Evolutionary conservation across 2,888 invertebrate species (phyloP).

Genomic region (Diarsia mendica): DNA sequence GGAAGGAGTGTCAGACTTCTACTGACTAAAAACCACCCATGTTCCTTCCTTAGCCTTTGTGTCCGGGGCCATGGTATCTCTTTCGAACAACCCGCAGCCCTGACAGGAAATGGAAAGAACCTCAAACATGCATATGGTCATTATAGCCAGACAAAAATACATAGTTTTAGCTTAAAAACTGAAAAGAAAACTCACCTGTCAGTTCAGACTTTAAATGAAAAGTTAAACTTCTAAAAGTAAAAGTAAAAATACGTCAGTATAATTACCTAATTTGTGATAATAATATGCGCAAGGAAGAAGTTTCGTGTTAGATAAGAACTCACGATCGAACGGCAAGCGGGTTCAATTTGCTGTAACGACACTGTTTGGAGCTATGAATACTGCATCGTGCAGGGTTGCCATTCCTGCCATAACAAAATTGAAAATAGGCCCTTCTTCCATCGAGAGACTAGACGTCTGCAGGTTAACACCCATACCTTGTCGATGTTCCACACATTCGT

Average conservation of each 20-base stretch:
- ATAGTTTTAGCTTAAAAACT: not conserved
- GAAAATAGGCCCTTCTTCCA: too few relatives aligned
- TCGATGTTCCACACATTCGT: too few relatives aligned
- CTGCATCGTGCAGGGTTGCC: constrained; percentile 43
- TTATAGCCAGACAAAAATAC: not conserved
- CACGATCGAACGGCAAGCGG: constrained; percentile 46
- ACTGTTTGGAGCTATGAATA: constrained; percentile 59
- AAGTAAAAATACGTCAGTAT: too few relatives aligned
- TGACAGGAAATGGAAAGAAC: not conserved
- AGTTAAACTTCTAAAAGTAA: not conserved
- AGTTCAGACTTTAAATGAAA: not conserved
- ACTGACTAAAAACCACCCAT: too few relatives aligned
- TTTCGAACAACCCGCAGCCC: too few relatives aligned
- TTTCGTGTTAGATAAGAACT: constrained; percentile 50
- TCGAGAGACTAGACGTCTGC: too few relatives aligned
- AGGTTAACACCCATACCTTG: too few relatives aligned
- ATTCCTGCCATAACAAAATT: not conserved
- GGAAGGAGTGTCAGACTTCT: too few relatives aligned
- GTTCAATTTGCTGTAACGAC: constrained; percentile 65
- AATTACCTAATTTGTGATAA: constrained; percentile 41
- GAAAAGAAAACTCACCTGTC: not conserved
- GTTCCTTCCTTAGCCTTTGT: too few relatives aligned
- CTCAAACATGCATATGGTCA: not conserved
- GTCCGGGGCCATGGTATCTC: too few relatives aligned
- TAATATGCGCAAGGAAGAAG: constrained; percentile 41